A percentile compares a stretch with the other conserved stretches of the same genome.
Conservation (phyloP, 2,113 vertebrate species). For the Oncorhynchus keta region DNA sequence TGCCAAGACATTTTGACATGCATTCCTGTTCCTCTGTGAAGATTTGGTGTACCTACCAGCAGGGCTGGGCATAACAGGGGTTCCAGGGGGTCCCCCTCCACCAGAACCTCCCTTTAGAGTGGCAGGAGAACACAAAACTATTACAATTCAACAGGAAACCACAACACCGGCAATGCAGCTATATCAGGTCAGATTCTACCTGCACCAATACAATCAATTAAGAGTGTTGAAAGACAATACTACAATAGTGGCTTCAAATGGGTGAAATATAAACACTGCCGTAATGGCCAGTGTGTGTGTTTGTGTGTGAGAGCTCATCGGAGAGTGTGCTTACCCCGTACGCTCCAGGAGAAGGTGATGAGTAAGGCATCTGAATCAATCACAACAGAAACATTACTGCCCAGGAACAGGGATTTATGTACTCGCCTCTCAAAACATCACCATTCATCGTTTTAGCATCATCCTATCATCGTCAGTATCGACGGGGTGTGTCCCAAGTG, state of each 20-base stretch:
- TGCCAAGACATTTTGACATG: background rate
- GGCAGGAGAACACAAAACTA: slow-evolving; percentile 25
- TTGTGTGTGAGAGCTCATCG: too few relatives aligned
- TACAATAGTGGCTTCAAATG: too few relatives aligned
- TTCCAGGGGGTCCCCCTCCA: slow-evolving; percentile 94
- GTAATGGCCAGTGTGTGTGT: too few relatives aligned
- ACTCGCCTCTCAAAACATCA: slow-evolving; percentile 50
- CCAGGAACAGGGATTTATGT: slow-evolving; percentile 41
- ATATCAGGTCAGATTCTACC: background rate
- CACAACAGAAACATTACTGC: slow-evolving; percentile 56
- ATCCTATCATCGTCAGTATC: slow-evolving; percentile 47
- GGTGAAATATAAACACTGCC: too few relatives aligned
- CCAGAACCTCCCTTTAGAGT: slow-evolving; percentile 87
- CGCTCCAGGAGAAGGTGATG: slow-evolving; percentile 95
- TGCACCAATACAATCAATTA: too few relatives aligned
- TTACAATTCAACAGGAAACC: background rate
- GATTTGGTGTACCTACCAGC: slow-evolving; percentile 80
- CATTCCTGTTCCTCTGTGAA: background rate
- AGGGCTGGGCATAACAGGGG: slow-evolving; percentile 98
- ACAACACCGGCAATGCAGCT: background rate
- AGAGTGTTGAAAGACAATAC: too few relatives aligned
- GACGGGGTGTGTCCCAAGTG: background rate
- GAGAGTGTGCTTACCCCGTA: slow-evolving; percentile 85
- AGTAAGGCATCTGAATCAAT: slow-evolving; percentile 90
- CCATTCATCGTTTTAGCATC: slow-evolving; percentile 41